phyloP scores from a whole-genome alignment of 2,797 vertebrate genomes.

The Eurystomus glaucurus region DNA sequence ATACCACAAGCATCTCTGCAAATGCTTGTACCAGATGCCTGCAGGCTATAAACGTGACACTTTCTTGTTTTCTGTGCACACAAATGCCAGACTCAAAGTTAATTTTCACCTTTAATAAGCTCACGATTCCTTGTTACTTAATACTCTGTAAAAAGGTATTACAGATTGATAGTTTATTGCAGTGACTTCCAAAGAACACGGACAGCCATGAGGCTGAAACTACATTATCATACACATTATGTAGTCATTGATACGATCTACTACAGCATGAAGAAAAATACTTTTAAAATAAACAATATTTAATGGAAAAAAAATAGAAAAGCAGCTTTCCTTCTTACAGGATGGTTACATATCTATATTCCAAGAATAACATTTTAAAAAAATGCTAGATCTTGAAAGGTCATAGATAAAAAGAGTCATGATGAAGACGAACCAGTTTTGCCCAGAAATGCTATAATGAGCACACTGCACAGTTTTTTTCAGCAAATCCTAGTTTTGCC shows the following conservation, averaged over 20 bases:
- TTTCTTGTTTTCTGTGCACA: background rate
- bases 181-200: slow-evolving; percentile 63
- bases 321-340: slow-evolving; percentile 23
- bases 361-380: slow-evolving; percentile 68
- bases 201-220: slow-evolving; percentile 65
- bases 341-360: slow-evolving; percentile 46
- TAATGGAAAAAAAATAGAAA: slow-evolving; percentile 49
- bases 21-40: background rate
- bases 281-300: slow-evolving; percentile 71
- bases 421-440: slow-evolving; percentile 74
- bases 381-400: slow-evolving; percentile 76
- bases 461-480: slow-evolving; percentile 74
- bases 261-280: slow-evolving; percentile 74
- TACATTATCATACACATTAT: slow-evolving; percentile 52
- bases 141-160: slow-evolving; percentile 76
- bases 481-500: slow-evolving; percentile 77
- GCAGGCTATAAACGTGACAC: background rate
- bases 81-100: slow-evolving; percentile 37
- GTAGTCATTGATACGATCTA: slow-evolving; percentile 55
- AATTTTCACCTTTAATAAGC: slow-evolving; percentile 78
- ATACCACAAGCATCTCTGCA: background rate
- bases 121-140: slow-evolving; percentile 66
- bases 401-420: slow-evolving; percentile 65
- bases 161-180: slow-evolving; percentile 72
- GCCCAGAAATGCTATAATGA: slow-evolving; percentile 78